Percentiles rank a stretch among this genome's conserved stretches.
These are phyloP conservation scores for Sebastes dallii DNA, from an alignment of 2,797 vertebrate genomes.

Conservation along the genomic window DNA sequence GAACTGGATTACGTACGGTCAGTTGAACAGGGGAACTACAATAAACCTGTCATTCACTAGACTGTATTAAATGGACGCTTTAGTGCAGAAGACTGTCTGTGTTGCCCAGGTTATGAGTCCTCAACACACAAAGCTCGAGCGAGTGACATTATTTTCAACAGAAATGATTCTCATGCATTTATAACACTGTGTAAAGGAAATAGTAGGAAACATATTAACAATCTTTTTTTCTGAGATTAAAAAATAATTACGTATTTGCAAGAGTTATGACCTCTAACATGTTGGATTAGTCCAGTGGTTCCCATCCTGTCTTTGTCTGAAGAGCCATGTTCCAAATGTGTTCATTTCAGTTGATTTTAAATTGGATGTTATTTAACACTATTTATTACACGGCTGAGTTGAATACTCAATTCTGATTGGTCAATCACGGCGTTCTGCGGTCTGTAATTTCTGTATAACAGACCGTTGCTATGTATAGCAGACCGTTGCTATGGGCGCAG, in stretches of 20 bases:
- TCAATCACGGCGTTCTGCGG: no score
- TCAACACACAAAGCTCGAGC: not conserved
- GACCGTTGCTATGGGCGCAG: no score
- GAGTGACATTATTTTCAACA: not conserved
- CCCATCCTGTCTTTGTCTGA: not conserved
- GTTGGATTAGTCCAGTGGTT: not conserved
- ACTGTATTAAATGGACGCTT: constrained; percentile 50
- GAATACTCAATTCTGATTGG: no score
- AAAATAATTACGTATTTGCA: not conserved
- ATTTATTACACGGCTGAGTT: no score
- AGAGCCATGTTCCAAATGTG: not conserved
- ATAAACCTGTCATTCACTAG: constrained; percentile 42
- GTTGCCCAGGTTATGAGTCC: not conserved
- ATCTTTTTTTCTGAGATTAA: not conserved
- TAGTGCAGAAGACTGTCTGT: constrained; percentile 1
- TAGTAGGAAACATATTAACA: not conserved
- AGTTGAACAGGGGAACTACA: constrained; percentile 32
- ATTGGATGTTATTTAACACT: not conserved
- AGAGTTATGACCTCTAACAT: not conserved
- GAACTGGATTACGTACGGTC: constrained; percentile 46
- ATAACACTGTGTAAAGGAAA: not conserved
- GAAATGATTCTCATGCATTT: not conserved
- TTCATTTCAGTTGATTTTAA: no score
- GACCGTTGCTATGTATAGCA: no score
- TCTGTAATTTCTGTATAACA: no score